Evolutionary conservation across 2,888 invertebrate genomes (phyloP), one percentile per base, ranked within the genome.

Genomic region (Trissonchulus sp.): DNA sequence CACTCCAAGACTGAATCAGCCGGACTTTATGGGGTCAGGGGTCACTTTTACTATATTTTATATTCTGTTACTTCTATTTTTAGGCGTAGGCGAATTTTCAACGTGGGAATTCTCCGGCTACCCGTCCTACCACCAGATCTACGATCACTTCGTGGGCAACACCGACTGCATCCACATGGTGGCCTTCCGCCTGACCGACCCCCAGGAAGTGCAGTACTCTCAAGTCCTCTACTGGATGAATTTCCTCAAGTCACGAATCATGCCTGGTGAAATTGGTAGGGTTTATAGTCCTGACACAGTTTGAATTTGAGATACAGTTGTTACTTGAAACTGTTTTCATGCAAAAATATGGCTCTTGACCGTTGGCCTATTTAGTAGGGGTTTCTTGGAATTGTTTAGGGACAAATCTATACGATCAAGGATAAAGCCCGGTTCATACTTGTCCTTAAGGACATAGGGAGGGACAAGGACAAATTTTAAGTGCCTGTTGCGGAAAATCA

Each of bases 21-120:
- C n/a, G n/a, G n/a, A n/a, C n/a, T n/a, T n/a, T n/a, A n/a, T n/a
- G n/a, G n/a, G n/a, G n/a, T n/a, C n/a, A n/a, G n/a, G n/a, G n/a
- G n/a, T n/a, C n/a, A n/a, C n/a, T n/a, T n/a, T n/a, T n/a, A n/a
- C n/a, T n/a, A n/a, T n/a, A n/a, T n/a, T n/a, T n/a, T n/a, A n/a
- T n/a, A n/a, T n/a, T n/a, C n/a, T n/a, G n/a, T n/a, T n/a, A n/a
- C n/a, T n/a, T n/a, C n/a, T n/a, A n/a, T 3, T 71, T 71, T 71
- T 34, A 35, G 30, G n/a, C 77, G 87, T 88, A 30, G 90, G 90
- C 37, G 90, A 90, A 79, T 87, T 89, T 80, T 90, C 88, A 80
- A 86, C 89, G 37, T 91, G 91, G 91, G 91, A 91, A 82, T 90
- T 91, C 82, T 91, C 91, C 65, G 91, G 92, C 8, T 90, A 90